Evolutionary conservation across 1,140 invertebrate genomes (phyloP), one percentile per base, ranked within the genome.

Genomic region (Panonychus citri): DNA sequence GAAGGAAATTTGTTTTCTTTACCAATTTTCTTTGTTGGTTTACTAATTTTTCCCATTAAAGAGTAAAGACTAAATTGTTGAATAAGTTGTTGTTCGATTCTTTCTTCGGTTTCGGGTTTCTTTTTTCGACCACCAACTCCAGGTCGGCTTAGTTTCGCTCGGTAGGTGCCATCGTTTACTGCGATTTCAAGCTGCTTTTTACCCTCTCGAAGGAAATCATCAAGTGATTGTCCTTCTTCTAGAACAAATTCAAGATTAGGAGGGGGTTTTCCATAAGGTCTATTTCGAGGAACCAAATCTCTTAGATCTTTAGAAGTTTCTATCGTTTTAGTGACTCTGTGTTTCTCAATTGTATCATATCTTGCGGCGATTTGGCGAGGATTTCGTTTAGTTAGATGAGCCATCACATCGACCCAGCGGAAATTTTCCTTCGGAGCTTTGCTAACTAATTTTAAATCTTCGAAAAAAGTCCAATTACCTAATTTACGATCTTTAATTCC

Each of bases 391-490:
- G 17, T 13, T 26, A 55, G 27, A 24, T 55, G 37, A 15, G 46
- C 24, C 39, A 27, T 34, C 12, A 55, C 19, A 46, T 55, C 40
- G 17, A 48, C 17, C 54, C 54, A 55, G 15, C 39, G 21, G 25
- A 46, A 55, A 2, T 55, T 34, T 19, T 15, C n/a, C 19, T 46
- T 55, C 1, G 43, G 43, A 4, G 43, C 43, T n/a, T n/a, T 46
- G 1, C n/a, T 13, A 19, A 46, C n/a, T n/a, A 54, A 25, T 21
- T 37, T 26, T 19, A 15, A 17, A 37, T 60, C 58, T 40, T 60
- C 59, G 3, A 21, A 10, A 13, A 17, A 27, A 12, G 25, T 55
- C 53, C 58, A 60, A 26, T 46, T 37, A 30, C 43, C 60, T 2
- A 57, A 15, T 39, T 54, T 56, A 5, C 58, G 25, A 19, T 50